phyloP scores from a whole-genome alignment of 2,888 invertebrate species.

The Leptinotarsa rubiginosa region DNA sequence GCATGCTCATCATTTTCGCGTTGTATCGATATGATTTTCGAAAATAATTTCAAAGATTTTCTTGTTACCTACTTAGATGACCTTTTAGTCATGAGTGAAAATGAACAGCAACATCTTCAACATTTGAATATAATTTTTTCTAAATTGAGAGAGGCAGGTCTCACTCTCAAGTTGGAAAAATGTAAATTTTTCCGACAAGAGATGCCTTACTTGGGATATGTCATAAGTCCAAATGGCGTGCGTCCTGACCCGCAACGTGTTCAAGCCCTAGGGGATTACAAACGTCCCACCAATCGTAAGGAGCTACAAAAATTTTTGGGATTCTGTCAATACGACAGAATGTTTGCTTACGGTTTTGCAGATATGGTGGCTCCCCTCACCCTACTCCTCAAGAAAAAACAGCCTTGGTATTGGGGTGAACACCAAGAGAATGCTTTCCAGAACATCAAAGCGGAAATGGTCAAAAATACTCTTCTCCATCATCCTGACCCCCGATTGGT shows the following conservation, averaged over 20 bases:
- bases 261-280: slow-evolving; percentile 35
- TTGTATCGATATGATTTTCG: slow-evolving; percentile 38
- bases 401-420: neutral
- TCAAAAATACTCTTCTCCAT: neutral
- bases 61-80: slow-evolving; percentile 43
- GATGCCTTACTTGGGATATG: slow-evolving; percentile 45
- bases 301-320: slow-evolving; percentile 43
- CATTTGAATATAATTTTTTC: slow-evolving; percentile 40
- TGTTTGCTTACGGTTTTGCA: neutral
- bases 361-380: neutral
- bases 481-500: neutral
- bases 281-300: slow-evolving; percentile 35
- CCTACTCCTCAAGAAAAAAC: neutral
- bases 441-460: neutral
- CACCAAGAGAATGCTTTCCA: neutral
- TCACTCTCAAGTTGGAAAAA: slow-evolving; percentile 39
- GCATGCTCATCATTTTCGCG: slow-evolving; percentile 39
- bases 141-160: slow-evolving; percentile 31
- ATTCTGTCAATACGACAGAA: slow-evolving; percentile 38
- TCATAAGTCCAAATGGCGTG: slow-evolving; percentile 43
- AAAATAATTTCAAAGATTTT: slow-evolving; percentile 36
- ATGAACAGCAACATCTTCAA: slow-evolving; percentile 36
- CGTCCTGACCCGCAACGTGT: slow-evolving; percentile 44
- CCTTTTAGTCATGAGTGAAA: slow-evolving; percentile 39
- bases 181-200: slow-evolving; percentile 14